phyloP scores from a whole-genome alignment of 2,888 invertebrate genomes.

The Stenoptilia bipunctidactyla region DNA sequence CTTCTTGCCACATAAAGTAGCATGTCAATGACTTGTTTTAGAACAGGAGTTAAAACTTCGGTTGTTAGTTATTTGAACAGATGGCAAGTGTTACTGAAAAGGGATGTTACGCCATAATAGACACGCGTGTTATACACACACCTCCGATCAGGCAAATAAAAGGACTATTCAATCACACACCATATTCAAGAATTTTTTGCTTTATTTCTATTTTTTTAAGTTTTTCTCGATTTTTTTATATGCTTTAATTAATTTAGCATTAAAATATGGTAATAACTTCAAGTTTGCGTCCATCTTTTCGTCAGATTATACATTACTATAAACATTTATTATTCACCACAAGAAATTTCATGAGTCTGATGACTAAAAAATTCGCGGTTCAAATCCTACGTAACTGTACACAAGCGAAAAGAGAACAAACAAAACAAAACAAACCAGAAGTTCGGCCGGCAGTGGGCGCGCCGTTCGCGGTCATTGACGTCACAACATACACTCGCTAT shows the following conservation, averaged over 20 bases:
- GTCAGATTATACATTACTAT: conserved; percentile 40
- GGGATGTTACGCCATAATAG: conserved; percentile 25
- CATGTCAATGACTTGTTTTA: conserved; percentile 6
- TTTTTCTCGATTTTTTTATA: conserved; percentile 45
- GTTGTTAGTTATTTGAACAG: conserved; percentile 38
- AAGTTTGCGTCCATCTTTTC: conserved; percentile 59
- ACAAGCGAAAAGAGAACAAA: conserved; percentile 62
- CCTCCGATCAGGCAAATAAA: conserved; percentile 17
- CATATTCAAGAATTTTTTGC: conserved; percentile 58
- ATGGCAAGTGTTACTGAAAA: conserved; percentile 56
- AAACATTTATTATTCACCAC: conserved; percentile 41
- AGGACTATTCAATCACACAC: conserved; percentile 65
- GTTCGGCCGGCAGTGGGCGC: conserved; percentile 27
- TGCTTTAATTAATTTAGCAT: conserved; percentile 69
- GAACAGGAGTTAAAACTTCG: conserved; percentile 5
- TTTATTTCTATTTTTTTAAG: conserved; percentile 67
- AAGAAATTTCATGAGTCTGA: conserved; percentile 33
- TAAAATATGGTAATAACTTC: conserved; percentile 67
- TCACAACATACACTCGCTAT: conserved; percentile 1
- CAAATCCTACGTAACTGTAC: conserved; percentile 37
- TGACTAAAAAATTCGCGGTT: conserved; percentile 35
- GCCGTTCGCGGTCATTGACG: conserved; percentile 15
- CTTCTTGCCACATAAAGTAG: conserved; percentile 24
- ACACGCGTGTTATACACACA: conserved; percentile 14
- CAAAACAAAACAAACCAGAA: conserved; percentile 64